Evolutionary conservation across 2,797 vertebrate species (phyloP), one percentile per base, ranked within the genome.

Genomic region (Thripadectes ignobilis): DNA sequence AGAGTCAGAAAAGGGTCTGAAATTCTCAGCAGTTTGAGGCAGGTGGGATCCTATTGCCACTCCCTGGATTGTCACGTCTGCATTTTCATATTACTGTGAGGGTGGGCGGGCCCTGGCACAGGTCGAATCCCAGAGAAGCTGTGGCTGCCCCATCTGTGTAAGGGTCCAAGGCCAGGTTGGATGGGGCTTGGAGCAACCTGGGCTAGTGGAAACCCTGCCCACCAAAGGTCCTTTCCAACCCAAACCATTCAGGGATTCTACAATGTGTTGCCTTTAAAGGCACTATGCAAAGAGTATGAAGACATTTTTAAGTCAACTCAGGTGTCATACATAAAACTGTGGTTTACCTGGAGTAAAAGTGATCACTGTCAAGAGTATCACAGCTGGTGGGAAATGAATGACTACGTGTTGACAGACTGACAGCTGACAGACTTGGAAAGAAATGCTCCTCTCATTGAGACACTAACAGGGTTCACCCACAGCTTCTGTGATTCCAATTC

Each of bases 101-200:
- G 34, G 30, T 0, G 19, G 7, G 0, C 21, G 54, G 52, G 46
- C 26, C n/a, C 24, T 52, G 45, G 52, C 59, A 27, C 59, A 41
- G 45, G 46, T 0, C 74, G 26, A 3, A 30, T 43, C 43, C 19
- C 77, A 41, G 30, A 48, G 52, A 0, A 77, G 48, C 69, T 54
- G 55, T 29, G 41, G 26, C 48, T 88, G 22, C 26, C 10, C 8
- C 73, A 72, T 46, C 58, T 21, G 30, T 71, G 30, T 12, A 1
- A 65, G 7, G 27, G 45, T 12, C 8, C 58, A 22, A 72, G 79
- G 65, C 14, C n/a, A 65, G 24, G 21, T 0, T 59, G 51, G 71
- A 69, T 0, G 0, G 43, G 6, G 14, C 32, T 76, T 19, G 43
- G 45, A 77, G 21, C 43, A 38, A 0, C 9, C 4, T 72, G 66